Base-by-base conservation (phyloP, 2,888 invertebrate species). In the Sphaerophoria taeniata region DNA sequence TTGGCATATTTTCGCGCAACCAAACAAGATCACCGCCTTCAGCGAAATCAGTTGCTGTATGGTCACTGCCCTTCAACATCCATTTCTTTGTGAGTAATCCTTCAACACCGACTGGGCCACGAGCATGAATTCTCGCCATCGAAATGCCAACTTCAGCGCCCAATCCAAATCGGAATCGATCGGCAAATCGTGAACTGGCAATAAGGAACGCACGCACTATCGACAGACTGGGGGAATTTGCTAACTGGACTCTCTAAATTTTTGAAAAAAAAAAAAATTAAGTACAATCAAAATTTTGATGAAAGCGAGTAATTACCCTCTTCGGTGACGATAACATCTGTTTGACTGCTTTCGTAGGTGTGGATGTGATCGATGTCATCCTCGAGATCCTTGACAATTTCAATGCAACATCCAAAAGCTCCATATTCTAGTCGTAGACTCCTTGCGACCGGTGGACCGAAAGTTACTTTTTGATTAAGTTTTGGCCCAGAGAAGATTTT, bases 181-280 rank as follows among this genome's bases (percentile, higher is more conserved):
- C 99, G 45, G 99, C 97, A 91, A 99, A 99, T 82, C 99, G 94
- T 0, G 98, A 97, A 87, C 97, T 97, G 16, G 97, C 97, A 91
- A 99, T 99, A 92, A 98, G 98, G 93, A 99, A 99, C 99, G 92
- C 99, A 99, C 0, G 99, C 99, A 90, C 98, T 98, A 93, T 99
- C 99, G 4, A 99, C 97, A 75, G 95, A 94, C 39, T 94, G 93
- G 88, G 98, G 93, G 94, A 99, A 99, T 76, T 94, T 93, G 73
- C 94, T 93, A 0, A 98, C 98, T 1, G 90, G 85, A 79, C 88
- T 87, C 78, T 90, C 45, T 63, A 9, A 12, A 24, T 24, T 24
- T 24, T 24, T 24, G 24, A 2, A 43, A 43, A 43, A 4, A 43
- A 6, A 6, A 6, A n/a, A n/a, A n/a, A n/a, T n/a, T 39, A 39